phyloP scores from a whole-genome alignment of 2,113 vertebrate genomes.

The Progne subis region DNA sequence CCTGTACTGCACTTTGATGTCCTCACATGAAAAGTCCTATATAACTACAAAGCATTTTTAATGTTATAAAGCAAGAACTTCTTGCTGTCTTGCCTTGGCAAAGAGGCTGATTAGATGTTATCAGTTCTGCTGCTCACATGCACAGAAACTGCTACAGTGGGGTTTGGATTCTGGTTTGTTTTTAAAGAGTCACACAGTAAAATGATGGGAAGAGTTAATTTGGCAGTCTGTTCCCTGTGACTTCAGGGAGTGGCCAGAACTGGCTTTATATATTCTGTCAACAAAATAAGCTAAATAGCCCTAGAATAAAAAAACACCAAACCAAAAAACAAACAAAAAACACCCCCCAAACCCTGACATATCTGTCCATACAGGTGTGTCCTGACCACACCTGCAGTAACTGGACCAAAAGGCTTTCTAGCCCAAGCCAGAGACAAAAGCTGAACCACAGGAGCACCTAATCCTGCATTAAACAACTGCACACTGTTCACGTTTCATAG shows the following conservation, averaged over 20 bases:
- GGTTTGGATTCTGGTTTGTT: conserved; percentile 12
- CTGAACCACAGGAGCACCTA: background rate
- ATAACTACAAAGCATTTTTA: conserved; percentile 70
- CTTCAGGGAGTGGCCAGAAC: background rate
- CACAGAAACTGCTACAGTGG: conserved; percentile 46
- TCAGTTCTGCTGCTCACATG: conserved; percentile 52
- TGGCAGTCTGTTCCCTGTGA: background rate
- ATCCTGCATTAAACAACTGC: background rate
- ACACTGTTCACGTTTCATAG: background rate
- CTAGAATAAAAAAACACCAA: background rate
- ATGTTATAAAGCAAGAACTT: conserved; percentile 68
- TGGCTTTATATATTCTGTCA: background rate
- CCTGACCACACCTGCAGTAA: background rate
- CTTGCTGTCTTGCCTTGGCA: conserved; percentile 60
- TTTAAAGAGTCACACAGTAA: background rate
- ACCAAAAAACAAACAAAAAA: background rate
- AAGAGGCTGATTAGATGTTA: conserved; percentile 61
- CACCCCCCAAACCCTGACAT: background rate
- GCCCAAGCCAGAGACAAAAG: background rate
- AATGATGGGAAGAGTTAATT: background rate
- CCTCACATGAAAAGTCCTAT: conserved; percentile 63
- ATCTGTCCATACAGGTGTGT: background rate
- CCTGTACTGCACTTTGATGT: conserved; percentile 72
- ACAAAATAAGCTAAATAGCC: background rate
- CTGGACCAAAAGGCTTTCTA: background rate